These are phyloP conservation scores for Gallinago media DNA, from an alignment of 2,113 vertebrate genomes.

Conservation along the genomic window DNA sequence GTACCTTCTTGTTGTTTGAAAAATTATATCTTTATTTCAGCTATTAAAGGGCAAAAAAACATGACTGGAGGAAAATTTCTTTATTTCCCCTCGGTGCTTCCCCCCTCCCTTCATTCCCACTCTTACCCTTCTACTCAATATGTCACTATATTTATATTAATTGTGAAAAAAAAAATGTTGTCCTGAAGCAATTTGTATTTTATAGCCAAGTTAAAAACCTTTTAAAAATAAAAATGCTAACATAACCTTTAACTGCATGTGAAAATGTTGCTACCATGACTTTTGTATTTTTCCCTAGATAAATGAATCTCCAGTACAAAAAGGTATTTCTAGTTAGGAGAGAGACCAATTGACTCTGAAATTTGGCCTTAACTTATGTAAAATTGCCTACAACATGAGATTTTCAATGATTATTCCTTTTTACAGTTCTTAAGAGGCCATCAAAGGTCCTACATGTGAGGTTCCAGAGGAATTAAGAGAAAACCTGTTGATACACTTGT, in stretches of 20 bases:
- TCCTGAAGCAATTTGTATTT: background rate
- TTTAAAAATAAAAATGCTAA: background rate
- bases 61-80: background rate
- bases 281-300: background rate
- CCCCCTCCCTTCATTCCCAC: background rate
- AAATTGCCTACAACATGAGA: background rate
- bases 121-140: background rate
- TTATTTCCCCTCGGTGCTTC: background rate
- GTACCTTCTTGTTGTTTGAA: background rate
- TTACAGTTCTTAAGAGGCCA: background rate
- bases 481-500: background rate
- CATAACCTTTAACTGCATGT: background rate
- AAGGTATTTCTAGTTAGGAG: background rate
- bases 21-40: background rate
- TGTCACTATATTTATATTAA: background rate
- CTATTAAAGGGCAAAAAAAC: background rate
- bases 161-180: background rate
- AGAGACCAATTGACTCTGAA: background rate
- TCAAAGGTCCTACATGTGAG: background rate
- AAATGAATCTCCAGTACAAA: background rate
- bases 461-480: background rate
- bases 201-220: background rate
- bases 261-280: background rate
- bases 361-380: background rate
- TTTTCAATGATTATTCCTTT: conserved; percentile 9